Base-by-base conservation (phyloP, 2,113 vertebrate species). In the Seriola aureovittata region DNA sequence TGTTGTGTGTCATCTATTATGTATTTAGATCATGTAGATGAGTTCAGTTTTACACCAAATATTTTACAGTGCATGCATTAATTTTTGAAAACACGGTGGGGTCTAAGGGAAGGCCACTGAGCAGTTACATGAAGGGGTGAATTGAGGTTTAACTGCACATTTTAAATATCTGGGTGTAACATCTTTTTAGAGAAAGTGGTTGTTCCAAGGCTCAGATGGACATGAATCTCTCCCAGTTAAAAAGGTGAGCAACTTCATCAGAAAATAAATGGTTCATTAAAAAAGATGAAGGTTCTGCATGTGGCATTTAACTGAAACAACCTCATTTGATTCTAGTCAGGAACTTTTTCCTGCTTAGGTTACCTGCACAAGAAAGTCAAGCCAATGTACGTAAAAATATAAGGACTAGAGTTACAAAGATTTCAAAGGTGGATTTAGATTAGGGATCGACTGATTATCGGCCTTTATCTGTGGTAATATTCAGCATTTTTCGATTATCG, bases 1-100 rank as follows among this genome's bases (percentile, higher is more conserved):
- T 60, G 34, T 44, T 44, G 4, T 36, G 16, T 71, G 14, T 52
- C 65, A 79, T 79, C 58, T 66, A 52, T 86, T 78, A 71, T 72
- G 57, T 32, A 68, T 67, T 57, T 63, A 29, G 67, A 69, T 73
- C 36, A 38, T 79, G 75, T 3, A 38, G 46, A 74, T 58, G 32
- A 82, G 23, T 34, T 64, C 44, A 32, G 11, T 36, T 64, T 48
- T 52, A 59, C 23, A 59, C 48, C 36, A 44, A 25, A 16, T 48
- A 44, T n/a, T 73, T 42, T 9, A 78, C 25, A 29, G 5, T 4
- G 25, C 23, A 29, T 36, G 19, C 36, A 65, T 76, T 60, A 44
- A 67, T 54, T n/a, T 67, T 63, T 71, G 25, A 44, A 46, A 64
- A 75, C n/a, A 67, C 19, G 36, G 48, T n/a, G 12, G 50, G 25